Conservation (phyloP, 2,113 vertebrate species). For the Okapia johnstoni region DNA sequence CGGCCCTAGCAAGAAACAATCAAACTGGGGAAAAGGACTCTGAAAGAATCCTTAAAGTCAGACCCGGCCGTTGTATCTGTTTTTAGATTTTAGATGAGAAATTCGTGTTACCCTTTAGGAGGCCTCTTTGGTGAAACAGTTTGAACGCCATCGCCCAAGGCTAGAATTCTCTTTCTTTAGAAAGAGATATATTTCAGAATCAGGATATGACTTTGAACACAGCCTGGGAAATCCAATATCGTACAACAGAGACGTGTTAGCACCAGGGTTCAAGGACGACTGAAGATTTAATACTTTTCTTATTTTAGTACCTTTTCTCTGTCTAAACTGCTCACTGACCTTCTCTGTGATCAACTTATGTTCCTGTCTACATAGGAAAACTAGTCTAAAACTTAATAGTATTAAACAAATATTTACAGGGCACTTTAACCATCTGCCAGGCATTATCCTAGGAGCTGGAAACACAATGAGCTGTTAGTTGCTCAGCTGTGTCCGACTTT, state of each 20-base stretch:
- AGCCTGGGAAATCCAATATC: not conserved
- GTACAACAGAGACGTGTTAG: not conserved
- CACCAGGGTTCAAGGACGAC: not conserved
- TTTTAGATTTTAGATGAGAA: slow-evolving; percentile 13
- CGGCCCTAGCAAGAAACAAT: not conserved
- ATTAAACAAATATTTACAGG: not conserved
- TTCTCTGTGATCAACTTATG: not conserved
- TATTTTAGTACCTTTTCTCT: not conserved
- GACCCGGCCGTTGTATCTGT: not conserved
- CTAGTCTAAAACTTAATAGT: not conserved
- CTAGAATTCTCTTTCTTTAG: slow-evolving; percentile 26
- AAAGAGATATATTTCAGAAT: slow-evolving; percentile 16
- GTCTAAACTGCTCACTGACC: too few species aligned
- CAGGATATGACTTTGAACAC: slow-evolving; percentile 10
- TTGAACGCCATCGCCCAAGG: not conserved
- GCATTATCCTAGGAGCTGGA: not conserved
- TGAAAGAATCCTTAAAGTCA: not conserved
- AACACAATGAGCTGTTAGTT: not conserved
- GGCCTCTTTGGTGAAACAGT: slow-evolving; percentile 8
- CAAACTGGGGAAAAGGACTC: not conserved
- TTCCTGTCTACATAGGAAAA: not conserved
- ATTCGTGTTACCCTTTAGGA: not conserved
- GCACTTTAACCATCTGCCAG: not conserved
- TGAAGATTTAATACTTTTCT: not conserved
- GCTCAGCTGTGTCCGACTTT: not conserved